Evolutionary conservation across 2,888 invertebrate genomes (phyloP).

Genomic region (Rhaphigaster nebulosa): DNA sequence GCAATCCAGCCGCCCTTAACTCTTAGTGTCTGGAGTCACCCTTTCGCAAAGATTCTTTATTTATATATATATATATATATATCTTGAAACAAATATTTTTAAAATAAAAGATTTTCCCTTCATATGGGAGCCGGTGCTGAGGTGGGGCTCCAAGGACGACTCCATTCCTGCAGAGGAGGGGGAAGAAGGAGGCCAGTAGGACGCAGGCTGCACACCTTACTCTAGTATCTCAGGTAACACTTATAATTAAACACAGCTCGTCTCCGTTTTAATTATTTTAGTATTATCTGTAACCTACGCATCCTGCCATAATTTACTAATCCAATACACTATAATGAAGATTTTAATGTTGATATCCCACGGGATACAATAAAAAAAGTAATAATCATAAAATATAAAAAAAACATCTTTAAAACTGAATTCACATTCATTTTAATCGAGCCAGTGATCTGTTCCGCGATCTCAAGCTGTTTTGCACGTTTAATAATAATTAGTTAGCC

Average conservation of each 20-base stretch:
- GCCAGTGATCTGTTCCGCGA: not conserved
- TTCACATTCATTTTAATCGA: not conserved
- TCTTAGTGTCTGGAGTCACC: not conserved
- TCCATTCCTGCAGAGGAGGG: constrained; percentile 32
- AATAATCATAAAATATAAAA: not conserved
- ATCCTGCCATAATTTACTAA: not conserved
- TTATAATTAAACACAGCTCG: not conserved
- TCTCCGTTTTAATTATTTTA: not conserved
- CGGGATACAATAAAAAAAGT: not conserved
- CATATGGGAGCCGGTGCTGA: not conserved
- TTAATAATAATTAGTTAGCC: not conserved
- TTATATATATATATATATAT: too few species aligned
- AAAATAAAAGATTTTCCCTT: not conserved
- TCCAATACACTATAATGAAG: not conserved
- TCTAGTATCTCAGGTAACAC: constrained; percentile 25
- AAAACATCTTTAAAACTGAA: not conserved
- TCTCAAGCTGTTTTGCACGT: not conserved
- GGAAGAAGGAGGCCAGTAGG: constrained; percentile 38
- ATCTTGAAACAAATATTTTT: not conserved
- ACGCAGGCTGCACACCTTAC: not conserved
- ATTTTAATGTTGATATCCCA: not conserved
- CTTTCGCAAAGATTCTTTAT: not conserved
- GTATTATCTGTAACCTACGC: not conserved
- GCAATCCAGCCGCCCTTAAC: not conserved
- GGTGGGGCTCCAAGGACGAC: constrained; percentile 33